Conservation (phyloP, 2,888 invertebrate species). For the Tetropium fuscum region DNA sequence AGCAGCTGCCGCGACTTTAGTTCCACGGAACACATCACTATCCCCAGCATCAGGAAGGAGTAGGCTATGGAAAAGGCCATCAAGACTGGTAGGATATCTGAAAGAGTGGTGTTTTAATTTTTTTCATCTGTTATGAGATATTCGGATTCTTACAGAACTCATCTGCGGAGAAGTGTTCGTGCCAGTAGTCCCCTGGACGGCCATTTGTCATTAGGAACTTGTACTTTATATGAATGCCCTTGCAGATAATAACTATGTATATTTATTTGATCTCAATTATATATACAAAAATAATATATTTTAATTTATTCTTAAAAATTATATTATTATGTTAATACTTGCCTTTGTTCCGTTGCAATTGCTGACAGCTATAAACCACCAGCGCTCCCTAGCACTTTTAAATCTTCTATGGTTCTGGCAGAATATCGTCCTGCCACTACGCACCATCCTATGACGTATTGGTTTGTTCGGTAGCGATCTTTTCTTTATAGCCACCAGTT, state of each 20-base stretch:
- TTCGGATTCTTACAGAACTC: constrained; percentile 83
- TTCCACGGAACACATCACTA: constrained; percentile 81
- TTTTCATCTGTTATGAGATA: neutral
- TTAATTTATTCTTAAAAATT: too few species aligned
- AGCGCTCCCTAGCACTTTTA: constrained; percentile 84
- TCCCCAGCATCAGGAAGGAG: constrained; percentile 76
- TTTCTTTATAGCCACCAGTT: constrained; percentile 50
- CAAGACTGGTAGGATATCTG: constrained; percentile 89
- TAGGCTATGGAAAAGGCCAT: constrained; percentile 81
- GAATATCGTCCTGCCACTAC: constrained; percentile 61
- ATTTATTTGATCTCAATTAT: too few species aligned
- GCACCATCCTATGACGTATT: constrained; percentile 58
- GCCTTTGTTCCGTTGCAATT: constrained; percentile 80
- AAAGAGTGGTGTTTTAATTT: constrained; percentile 49
- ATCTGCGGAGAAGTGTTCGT: constrained; percentile 93
- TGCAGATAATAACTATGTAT: constrained; percentile 51
- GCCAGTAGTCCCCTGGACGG: constrained; percentile 82
- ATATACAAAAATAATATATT: too few species aligned
- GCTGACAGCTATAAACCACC: constrained; percentile 94
- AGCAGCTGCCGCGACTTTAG: constrained; percentile 83
- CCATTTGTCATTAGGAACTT: constrained; percentile 92
- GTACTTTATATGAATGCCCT: constrained; percentile 85
- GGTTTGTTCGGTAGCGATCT: constrained; percentile 58
- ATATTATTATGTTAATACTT: too few species aligned
- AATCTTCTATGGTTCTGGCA: constrained; percentile 80